Evolutionary conservation across 2,888 invertebrate genomes (phyloP).

Genomic region (Cheilosia urbana): DNA sequence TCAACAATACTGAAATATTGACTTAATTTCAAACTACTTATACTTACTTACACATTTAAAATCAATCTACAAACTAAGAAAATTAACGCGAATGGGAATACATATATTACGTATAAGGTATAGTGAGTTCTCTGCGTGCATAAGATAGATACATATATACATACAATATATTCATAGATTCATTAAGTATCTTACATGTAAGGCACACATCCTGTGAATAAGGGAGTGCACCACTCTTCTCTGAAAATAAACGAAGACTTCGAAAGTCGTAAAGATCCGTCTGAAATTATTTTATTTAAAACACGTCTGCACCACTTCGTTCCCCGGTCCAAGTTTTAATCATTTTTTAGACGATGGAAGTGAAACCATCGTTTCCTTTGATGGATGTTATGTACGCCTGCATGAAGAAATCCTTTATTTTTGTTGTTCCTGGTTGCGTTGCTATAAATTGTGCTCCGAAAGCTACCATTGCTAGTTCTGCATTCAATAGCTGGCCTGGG

Average conservation of each 20-base stretch:
- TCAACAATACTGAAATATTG: too few relatives aligned
- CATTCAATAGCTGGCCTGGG: constrained; percentile 17
- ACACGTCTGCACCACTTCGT: constrained; percentile 38
- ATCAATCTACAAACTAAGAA: too few relatives aligned
- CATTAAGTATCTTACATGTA: constrained; percentile 4
- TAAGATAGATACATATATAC: neutral
- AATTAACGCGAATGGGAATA: too few relatives aligned
- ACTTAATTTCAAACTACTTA: too few relatives aligned
- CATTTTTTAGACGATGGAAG: constrained; percentile 47
- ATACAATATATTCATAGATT: neutral
- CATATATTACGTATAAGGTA: too few relatives aligned
- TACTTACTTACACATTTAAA: too few relatives aligned
- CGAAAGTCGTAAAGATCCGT: constrained; percentile 55
- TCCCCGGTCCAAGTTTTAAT: constrained; percentile 54
- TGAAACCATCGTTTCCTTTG: constrained; percentile 37
- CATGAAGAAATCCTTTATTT: constrained; percentile 51
- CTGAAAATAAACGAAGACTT: constrained; percentile 32
- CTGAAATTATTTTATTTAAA: constrained; percentile 62
- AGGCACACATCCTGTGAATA: constrained; percentile 13
- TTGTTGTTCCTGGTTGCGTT: constrained; percentile 48
- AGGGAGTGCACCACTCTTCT: constrained; percentile 31
- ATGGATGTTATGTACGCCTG: constrained; percentile 43
- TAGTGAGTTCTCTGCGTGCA: too few relatives aligned
- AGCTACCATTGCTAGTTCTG: constrained; percentile 36
- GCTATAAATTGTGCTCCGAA: constrained; percentile 43